Base-by-base conservation (phyloP, 2,113 vertebrate genomes). In the human (Homo sapiens) region DNA sequence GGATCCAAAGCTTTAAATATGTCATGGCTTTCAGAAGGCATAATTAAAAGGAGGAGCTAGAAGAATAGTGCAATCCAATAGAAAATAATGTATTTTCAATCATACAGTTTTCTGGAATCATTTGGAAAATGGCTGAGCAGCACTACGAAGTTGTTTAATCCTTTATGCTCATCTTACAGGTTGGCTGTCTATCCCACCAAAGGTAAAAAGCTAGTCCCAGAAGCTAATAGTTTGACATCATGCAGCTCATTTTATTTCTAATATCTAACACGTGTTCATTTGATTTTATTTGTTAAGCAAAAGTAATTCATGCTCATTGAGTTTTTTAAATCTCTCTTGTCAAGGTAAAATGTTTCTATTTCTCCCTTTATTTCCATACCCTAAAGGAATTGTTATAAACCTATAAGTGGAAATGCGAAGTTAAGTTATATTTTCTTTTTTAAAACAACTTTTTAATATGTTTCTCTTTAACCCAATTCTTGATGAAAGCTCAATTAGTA, bases 341-440 rank as follows among this genome's bases (percentile, higher is more conserved):
- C 8, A 45, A 78, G 6, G 38, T 23, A 89, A 93, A 86, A n/a
- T 22, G 6, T 43, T 78, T 80, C 3, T 50, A 20, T 83, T 78
- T 78, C 9, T 68, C 9, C 7, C 5, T 55, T 4, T 92, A 4
- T 55, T 76, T 14, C 43, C 8, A 55, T 30, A 0, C 3, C 16
- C 5, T 50, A 52, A 80, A 57, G 14, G 79, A 50, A 81, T 17
- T 6, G 30, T n/a, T 38, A 25, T 11, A 70, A 35, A 6, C 3
- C 18, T 50, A 50, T 4, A 22, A 0, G 6, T 40, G 30, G 14
- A 1, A 6, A 66, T 18, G 0, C 48, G 52, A 25, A 3, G 2
- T 43, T 87, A 85, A 45, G 1, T 55, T 88, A 32, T 35, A 73
- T n/a, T 75, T 84, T 4, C 3, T 40, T 82, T 50, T 78, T 35